Conservation (phyloP, 1,140 invertebrate genomes). For the Bombus cullumanus region DNA sequence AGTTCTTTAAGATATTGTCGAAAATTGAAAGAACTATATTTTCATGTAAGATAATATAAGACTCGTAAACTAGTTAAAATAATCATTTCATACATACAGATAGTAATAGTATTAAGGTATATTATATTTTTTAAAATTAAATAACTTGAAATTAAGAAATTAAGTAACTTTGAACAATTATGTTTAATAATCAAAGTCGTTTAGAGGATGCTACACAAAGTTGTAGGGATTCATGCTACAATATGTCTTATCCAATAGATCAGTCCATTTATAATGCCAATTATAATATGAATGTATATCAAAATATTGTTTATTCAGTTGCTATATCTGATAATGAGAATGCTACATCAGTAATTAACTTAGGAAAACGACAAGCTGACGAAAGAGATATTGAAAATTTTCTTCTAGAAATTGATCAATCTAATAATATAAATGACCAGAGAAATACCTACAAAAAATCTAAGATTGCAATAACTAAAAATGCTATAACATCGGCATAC, state of each 20-base stretch:
- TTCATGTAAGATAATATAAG: slow-evolving; percentile 44
- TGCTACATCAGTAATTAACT: slow-evolving; percentile 11
- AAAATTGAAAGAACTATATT: slow-evolving; percentile 35
- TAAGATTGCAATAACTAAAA: slow-evolving; percentile 75
- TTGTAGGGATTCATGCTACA: slow-evolving; percentile 30
- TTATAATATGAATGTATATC: slow-evolving; percentile 50
- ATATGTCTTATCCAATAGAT: slow-evolving; percentile 40
- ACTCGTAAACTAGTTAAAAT: slow-evolving; percentile 31
- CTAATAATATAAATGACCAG: slow-evolving; percentile 20
- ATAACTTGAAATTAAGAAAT: background rate
- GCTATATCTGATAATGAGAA: slow-evolving; percentile 44
- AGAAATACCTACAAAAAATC: slow-evolving; percentile 53
- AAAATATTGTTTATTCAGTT: slow-evolving; percentile 48
- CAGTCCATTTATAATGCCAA: slow-evolving; percentile 36
- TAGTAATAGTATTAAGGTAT: slow-evolving; percentile 30
- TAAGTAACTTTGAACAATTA: slow-evolving; percentile 23
- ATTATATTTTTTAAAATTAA: slow-evolving; percentile 36
- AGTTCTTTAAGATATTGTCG: background rate
- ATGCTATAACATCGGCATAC: slow-evolving; percentile 72
- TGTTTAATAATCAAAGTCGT: slow-evolving; percentile 49
- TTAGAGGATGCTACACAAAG: slow-evolving; percentile 16
- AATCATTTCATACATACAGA: slow-evolving; percentile 44
- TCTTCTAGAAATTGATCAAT: slow-evolving; percentile 36
- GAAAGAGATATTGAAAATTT: slow-evolving; percentile 71
- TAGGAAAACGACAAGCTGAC: slow-evolving; percentile 63